Percentiles rank a stretch among this genome's conserved stretches.
Evolutionary conservation across 2,888 invertebrate genomes (phyloP).

Genomic region (Cantharis rufa): DNA sequence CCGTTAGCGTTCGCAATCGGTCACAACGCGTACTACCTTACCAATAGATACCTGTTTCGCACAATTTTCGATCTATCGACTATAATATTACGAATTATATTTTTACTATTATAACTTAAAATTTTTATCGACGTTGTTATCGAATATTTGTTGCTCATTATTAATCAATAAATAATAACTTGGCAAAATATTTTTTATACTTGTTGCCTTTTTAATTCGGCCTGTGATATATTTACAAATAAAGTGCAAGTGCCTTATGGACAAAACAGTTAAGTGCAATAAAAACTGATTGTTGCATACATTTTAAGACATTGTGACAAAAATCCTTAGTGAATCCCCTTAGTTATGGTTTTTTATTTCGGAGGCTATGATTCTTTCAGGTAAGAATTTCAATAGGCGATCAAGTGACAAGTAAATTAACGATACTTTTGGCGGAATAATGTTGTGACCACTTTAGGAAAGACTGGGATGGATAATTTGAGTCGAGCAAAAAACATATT

Average conservation of each 20-base stretch:
- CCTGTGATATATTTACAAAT: background rate
- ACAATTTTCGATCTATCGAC: background rate
- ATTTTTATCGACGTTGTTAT: background rate
- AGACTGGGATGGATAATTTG: background rate
- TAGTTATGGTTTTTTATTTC: conserved; percentile 41
- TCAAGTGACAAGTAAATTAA: background rate
- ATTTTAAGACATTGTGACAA: background rate
- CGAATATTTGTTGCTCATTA: background rate
- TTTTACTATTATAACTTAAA: background rate
- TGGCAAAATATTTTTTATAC: background rate
- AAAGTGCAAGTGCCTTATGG: conserved; percentile 3
- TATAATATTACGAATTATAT: background rate
- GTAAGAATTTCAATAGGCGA: conserved; percentile 41
- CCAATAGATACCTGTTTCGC: conserved; percentile 19
- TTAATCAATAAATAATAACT: background rate
- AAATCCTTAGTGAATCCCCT: background rate
- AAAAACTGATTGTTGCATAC: background rate
- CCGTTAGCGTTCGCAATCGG: conserved; percentile 53
- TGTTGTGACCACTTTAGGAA: background rate
- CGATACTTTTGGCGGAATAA: background rate
- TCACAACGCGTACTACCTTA: conserved; percentile 37
- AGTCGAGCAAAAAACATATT: background rate
- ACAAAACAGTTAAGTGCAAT: background rate
- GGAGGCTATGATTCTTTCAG: conserved; percentile 54
- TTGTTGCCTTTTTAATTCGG: background rate